A percentile compares a stretch with the other conserved stretches of the same genome.
phyloP scores from a whole-genome alignment of 2,888 invertebrate species.

The Xestia ashworthii region DNA sequence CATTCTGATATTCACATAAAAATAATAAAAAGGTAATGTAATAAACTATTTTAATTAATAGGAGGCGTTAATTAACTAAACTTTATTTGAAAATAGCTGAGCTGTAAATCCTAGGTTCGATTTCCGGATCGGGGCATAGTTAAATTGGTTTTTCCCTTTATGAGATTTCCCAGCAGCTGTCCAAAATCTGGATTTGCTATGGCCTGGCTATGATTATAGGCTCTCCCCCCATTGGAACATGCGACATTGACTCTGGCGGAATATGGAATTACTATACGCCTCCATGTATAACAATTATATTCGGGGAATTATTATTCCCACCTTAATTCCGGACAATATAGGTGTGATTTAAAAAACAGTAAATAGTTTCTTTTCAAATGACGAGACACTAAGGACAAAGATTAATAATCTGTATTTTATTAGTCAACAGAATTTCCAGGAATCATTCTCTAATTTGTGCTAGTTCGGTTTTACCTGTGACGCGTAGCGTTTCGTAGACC shows the following conservation, averaged over 20 bases:
- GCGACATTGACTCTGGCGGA: too few relatives aligned
- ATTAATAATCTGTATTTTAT: neutral
- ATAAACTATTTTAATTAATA: neutral
- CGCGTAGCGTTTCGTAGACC: constrained; percentile 36
- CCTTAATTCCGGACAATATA: neutral
- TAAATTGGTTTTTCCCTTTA: neutral
- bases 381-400: neutral
- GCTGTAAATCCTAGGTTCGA: neutral
- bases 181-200: neutral
- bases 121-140: neutral
- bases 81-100: neutral
- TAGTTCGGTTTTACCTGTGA: constrained; percentile 41
- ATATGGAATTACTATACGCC: neutral
- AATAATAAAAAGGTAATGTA: too few relatives aligned
- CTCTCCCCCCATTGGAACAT: too few relatives aligned
- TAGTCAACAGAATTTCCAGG: constrained; percentile 17
- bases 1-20: neutral
- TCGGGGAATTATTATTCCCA: neutral
- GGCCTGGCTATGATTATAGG: neutral
- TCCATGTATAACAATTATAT: neutral
- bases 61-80: neutral
- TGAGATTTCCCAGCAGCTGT: neutral
- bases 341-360: neutral
- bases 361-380: neutral
- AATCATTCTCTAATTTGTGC: neutral